Percentiles rank a stretch among this genome's conserved stretches.
Evolutionary conservation across 1,140 invertebrate species (phyloP).

Genomic region (Drosophila miranda): DNA sequence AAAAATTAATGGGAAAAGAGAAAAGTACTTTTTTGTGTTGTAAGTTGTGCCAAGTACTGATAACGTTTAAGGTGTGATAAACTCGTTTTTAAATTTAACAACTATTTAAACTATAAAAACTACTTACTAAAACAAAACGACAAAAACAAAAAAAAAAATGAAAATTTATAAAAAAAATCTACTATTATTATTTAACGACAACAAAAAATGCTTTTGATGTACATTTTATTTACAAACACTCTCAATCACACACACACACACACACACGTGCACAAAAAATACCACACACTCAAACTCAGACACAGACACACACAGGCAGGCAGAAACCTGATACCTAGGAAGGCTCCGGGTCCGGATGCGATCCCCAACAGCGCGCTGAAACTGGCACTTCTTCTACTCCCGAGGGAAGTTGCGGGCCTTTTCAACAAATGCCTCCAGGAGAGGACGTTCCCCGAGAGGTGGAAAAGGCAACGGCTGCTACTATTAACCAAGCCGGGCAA

Average conservation of each 20-base stretch:
- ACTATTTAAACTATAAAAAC: slow-evolving; percentile 78
- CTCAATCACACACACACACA: slow-evolving; percentile 25
- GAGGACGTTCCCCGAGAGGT: too few relatives aligned
- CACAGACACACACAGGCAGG: too few relatives aligned
- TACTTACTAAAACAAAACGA: slow-evolving; percentile 63
- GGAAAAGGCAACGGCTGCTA: too few relatives aligned
- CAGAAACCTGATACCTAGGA: too few relatives aligned
- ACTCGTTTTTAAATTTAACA: slow-evolving; percentile 80
- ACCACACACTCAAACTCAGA: slow-evolving; percentile 16
- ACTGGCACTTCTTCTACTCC: too few relatives aligned
- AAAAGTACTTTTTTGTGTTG: slow-evolving; percentile 79
- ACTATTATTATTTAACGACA: slow-evolving; percentile 54
- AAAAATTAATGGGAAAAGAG: slow-evolving; percentile 15
- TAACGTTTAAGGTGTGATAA: slow-evolving; percentile 81
- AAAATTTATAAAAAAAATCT: slow-evolving; percentile 42
- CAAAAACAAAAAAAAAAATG: slow-evolving; percentile 34
- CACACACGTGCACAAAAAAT: slow-evolving; percentile 3
- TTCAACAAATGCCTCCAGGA: too few relatives aligned
- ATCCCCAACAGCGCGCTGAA: too few relatives aligned
- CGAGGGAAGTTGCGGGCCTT: too few relatives aligned
- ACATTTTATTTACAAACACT: slow-evolving; percentile 49
- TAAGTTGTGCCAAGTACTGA: slow-evolving; percentile 82
- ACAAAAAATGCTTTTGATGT: slow-evolving; percentile 68
- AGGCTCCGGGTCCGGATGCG: too few relatives aligned
- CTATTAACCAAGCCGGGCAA: too few relatives aligned